Evolutionary conservation across 2,888 invertebrate species (phyloP).

Genomic region (Sesamia inferens): DNA sequence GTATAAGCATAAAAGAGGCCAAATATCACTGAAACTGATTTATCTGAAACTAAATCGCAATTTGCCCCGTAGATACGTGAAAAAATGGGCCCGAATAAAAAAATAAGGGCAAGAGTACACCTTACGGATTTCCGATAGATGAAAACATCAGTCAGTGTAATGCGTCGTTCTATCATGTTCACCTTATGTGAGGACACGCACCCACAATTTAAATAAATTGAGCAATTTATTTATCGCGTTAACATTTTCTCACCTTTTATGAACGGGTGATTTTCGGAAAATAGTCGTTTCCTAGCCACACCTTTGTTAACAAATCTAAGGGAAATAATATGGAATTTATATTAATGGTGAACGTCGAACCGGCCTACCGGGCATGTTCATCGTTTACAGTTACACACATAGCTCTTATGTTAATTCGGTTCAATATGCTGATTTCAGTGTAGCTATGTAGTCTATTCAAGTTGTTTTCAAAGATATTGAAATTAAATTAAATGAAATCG

Average conservation of each 20-base stretch:
- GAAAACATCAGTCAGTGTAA: constrained; percentile 67
- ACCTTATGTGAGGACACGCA: constrained; percentile 57
- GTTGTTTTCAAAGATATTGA: constrained; percentile 33
- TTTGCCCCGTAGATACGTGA: constrained; percentile 12
- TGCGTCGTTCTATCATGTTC: constrained; percentile 63
- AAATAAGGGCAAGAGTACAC: constrained; percentile 56
- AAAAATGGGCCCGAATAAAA: constrained; percentile 42
- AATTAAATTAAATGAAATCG: no score
- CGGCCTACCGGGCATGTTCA: constrained; percentile 2
- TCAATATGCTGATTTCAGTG: constrained; percentile 39
- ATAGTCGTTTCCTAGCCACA: constrained; percentile 43
- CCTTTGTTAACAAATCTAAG: constrained; percentile 52
- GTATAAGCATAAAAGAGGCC: background rate
- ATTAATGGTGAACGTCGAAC: constrained; percentile 36
- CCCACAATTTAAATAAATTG: constrained; percentile 66
- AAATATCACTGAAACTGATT: constrained; percentile 39
- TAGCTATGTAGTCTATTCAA: constrained; percentile 25
- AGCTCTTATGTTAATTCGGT: constrained; percentile 43
- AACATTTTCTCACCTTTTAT: constrained; percentile 53
- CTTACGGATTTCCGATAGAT: constrained; percentile 64
- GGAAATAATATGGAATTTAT: constrained; percentile 40
- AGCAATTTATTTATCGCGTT: constrained; percentile 60
- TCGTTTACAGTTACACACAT: constrained; percentile 35
- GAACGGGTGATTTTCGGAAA: constrained; percentile 42
- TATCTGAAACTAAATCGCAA: constrained; percentile 46